Evolutionary conservation across 2,797 vertebrate species (phyloP).

Genomic region (Danio jaintianensis): DNA sequence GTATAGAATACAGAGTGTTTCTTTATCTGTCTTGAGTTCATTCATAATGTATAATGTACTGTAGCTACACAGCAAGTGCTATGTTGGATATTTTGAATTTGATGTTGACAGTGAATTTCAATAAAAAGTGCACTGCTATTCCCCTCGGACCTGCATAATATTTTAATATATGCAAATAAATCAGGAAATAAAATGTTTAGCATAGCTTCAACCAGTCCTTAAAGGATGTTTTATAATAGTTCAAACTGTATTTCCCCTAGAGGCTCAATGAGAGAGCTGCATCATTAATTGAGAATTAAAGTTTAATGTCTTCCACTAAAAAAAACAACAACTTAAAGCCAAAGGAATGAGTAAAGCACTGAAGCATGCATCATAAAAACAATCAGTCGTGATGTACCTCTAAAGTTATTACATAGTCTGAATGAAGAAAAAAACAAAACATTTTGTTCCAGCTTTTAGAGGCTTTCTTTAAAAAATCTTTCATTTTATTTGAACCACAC

Average conservation of each 20-base stretch:
- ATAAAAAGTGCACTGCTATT: slow-evolving; percentile 49
- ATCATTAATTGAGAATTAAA: slow-evolving; percentile 33
- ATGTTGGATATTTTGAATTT: slow-evolving; percentile 36
- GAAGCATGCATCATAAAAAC: neutral
- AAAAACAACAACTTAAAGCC: slow-evolving; percentile 20
- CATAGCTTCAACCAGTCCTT: neutral
- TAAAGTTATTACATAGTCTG: neutral
- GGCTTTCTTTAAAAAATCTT: neutral
- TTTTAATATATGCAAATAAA: slow-evolving; percentile 6
- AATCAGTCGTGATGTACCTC: neutral
- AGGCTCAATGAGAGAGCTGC: slow-evolving; percentile 2
- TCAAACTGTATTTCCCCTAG: slow-evolving; percentile 14
- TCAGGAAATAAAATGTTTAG: neutral
- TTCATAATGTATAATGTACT: slow-evolving; percentile 43
- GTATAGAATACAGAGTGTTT: neutral
- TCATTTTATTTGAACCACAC: neutral
- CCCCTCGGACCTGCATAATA: neutral
- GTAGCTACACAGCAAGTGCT: slow-evolving; percentile 15
- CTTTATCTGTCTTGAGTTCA: slow-evolving; percentile 31
- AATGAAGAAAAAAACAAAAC: neutral
- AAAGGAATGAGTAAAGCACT: neutral
- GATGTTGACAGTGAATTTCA: slow-evolving; percentile 53
- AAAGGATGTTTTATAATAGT: neutral
- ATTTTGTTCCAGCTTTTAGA: neutral
- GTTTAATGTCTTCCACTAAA: slow-evolving; percentile 1